phyloP scores from a whole-genome alignment of 2,797 vertebrate species.

The Lagodon rhomboides region DNA sequence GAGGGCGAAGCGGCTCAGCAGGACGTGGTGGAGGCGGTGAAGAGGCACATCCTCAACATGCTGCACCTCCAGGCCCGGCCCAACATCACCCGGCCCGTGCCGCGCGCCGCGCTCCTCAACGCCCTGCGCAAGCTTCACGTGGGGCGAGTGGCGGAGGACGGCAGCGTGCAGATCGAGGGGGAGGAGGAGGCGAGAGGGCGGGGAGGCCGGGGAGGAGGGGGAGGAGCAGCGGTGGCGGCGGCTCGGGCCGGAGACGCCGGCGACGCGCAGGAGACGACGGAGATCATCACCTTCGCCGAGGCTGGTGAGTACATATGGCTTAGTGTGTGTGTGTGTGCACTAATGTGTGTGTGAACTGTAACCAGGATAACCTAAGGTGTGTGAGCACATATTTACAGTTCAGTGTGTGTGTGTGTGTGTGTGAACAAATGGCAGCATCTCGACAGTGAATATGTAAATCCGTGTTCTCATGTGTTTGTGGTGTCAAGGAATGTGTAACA shows the following conservation, averaged over 20 bases:
- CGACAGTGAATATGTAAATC: not conserved
- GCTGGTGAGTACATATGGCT: slow-evolving; percentile 88
- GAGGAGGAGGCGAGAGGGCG: slow-evolving; percentile 85
- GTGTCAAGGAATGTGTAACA: not conserved
- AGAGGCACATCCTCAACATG: slow-evolving; percentile 98
- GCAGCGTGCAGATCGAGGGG: slow-evolving; percentile 94
- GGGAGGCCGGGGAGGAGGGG: slow-evolving; percentile 52
- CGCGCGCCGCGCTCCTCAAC: slow-evolving; percentile 95
- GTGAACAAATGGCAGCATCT: not conserved
- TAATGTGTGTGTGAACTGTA: not conserved
- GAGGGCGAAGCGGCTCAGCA: slow-evolving; percentile 89
- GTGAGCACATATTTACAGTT: not conserved
- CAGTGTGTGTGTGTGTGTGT: not conserved
- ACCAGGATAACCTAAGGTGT: not conserved
- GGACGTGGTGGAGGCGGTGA: slow-evolving; percentile 98
- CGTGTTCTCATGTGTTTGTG: not conserved
- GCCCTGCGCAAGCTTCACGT: slow-evolving; percentile 97
- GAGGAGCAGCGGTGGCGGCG: slow-evolving; percentile 76
- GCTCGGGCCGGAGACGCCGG: slow-evolving; percentile 70
- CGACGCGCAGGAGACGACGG: slow-evolving; percentile 93
- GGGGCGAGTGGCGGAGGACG: slow-evolving; percentile 95
- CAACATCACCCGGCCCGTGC: slow-evolving; percentile 96
- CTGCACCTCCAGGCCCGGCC: slow-evolving; percentile 95
- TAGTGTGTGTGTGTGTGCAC: not conserved
- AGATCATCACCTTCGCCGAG: slow-evolving; percentile 99